Evolutionary conservation across 1,140 invertebrate genomes (phyloP).

Genomic region (Sminthurides bifidus): DNA sequence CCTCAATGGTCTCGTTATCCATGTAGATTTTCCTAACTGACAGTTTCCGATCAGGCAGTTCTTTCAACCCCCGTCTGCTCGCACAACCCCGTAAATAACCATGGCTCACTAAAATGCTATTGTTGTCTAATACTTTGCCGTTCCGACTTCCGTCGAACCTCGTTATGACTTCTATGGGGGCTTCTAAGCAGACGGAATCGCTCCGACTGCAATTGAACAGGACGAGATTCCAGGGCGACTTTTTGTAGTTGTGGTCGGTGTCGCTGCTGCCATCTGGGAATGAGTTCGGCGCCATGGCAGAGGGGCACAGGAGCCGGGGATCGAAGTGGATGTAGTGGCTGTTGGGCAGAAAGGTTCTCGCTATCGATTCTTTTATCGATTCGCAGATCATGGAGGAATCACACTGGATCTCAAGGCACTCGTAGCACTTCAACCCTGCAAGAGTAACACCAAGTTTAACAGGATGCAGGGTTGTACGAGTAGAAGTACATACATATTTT

Average conservation of each 20-base stretch:
- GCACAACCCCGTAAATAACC: slow-evolving; percentile 29
- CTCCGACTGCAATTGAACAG: slow-evolving; percentile 14
- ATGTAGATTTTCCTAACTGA: not conserved
- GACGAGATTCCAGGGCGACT: slow-evolving; percentile 16
- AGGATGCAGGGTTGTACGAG: too few relatives aligned
- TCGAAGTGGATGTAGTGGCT: slow-evolving; percentile 26
- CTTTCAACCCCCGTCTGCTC: slow-evolving; percentile 15
- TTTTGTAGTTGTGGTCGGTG: slow-evolving; percentile 4
- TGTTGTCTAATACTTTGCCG: slow-evolving; percentile 11
- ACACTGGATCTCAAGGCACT: slow-evolving; percentile 27
- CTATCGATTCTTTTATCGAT: slow-evolving; percentile 24
- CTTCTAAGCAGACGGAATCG: slow-evolving; percentile 24
- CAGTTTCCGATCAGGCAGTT: slow-evolving; percentile 8
- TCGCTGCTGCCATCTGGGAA: too few relatives aligned
- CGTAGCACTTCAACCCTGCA: slow-evolving; percentile 27
- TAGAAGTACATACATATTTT: too few relatives aligned
- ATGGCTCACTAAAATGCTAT: not conserved
- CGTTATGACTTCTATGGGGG: slow-evolving; percentile 21
- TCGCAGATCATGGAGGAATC: slow-evolving; percentile 25
- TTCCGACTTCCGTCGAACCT: slow-evolving; percentile 16
- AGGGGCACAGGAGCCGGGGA: slow-evolving; percentile 20
- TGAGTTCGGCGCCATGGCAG: not conserved
- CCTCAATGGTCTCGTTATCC: slow-evolving; percentile 6
- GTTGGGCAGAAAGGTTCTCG: slow-evolving; percentile 19
- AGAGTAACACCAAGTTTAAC: not conserved